Percentiles rank a stretch among this genome's conserved stretches.
Evolutionary conservation across 2,113 vertebrate genomes (phyloP).

Genomic region (Forbesichthys papilliferus): DNA sequence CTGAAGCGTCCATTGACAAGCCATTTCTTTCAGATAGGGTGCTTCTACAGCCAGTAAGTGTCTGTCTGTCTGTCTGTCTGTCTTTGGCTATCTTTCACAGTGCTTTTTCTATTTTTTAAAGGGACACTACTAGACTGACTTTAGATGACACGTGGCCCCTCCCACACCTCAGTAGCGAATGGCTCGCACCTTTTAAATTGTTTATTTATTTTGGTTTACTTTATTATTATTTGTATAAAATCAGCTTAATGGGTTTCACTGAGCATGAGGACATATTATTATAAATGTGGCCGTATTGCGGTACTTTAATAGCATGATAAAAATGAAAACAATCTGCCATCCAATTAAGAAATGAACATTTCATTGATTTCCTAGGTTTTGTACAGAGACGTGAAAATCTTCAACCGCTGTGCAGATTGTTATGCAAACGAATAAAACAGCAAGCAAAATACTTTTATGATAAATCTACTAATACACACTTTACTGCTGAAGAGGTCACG

Average conservation of each 20-base stretch:
- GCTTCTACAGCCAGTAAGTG: background rate
- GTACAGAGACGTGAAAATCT: slow-evolving; percentile 26
- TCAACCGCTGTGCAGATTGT: slow-evolving; percentile 49
- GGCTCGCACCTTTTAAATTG: background rate
- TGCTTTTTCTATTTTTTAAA: background rate
- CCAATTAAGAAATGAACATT: slow-evolving; percentile 50
- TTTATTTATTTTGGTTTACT: background rate
- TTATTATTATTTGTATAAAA: background rate
- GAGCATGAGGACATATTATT: slow-evolving; percentile 36
- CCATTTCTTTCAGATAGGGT: background rate
- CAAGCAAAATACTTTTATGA: slow-evolving; percentile 36
- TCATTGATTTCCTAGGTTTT: slow-evolving; percentile 51
- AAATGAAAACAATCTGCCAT: slow-evolving; percentile 18
- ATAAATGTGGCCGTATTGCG: slow-evolving; percentile 15
- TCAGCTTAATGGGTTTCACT: slow-evolving; percentile 26
- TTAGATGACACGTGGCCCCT: background rate
- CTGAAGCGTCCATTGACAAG: slow-evolving; percentile 1
- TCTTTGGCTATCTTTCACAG: background rate
- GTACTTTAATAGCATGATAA: slow-evolving; percentile 14
- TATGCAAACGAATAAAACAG: slow-evolving; percentile 48
- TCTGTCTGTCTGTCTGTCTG: background rate
- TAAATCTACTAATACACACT: slow-evolving; percentile 42
- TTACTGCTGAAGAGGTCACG: slow-evolving; percentile 51
- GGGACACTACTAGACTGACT: background rate
- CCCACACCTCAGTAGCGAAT: too few relatives aligned